phyloP scores from a whole-genome alignment of 64 coral and sea anemone genomes.

The Trachythela sp. region DNA sequence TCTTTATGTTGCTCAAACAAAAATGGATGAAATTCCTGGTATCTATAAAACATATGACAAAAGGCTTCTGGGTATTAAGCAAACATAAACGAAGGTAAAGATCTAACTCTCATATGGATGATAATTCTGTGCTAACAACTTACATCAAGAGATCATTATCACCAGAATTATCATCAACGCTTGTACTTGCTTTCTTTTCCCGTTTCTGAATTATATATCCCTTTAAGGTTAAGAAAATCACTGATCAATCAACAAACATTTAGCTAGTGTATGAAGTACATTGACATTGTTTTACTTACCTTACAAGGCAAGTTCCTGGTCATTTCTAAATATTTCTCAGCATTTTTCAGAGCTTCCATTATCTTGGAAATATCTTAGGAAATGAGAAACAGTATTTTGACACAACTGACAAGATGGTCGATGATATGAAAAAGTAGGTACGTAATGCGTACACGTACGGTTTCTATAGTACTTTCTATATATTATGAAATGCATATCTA shows the following conservation, averaged over 20 bases:
- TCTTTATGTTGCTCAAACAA: slow-evolving; percentile 65
- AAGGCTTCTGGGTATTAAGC: not conserved
- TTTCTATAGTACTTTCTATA: not conserved
- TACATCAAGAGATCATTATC: slow-evolving; percentile 65
- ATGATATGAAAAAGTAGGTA: too few species aligned
- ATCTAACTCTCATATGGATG: not conserved
- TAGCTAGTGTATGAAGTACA: not conserved
- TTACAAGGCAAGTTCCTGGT: slow-evolving; percentile 61
- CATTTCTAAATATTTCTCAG: slow-evolving; percentile 66
- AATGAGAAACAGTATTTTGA: too few species aligned
- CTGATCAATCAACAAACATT: not conserved
- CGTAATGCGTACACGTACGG: too few species aligned
- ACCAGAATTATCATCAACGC: not conserved
- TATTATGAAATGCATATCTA: too few species aligned
- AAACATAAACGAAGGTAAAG: not conserved
- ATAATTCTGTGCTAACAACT: not conserved
- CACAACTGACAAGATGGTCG: too few species aligned
- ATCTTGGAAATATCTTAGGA: slow-evolving; percentile 64
- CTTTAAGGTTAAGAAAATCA: slow-evolving; percentile 29
- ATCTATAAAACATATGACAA: slow-evolving; percentile 21
- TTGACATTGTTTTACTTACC: slow-evolving; percentile 26
- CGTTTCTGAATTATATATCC: slow-evolving; percentile 91
- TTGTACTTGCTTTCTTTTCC: slow-evolving; percentile 63
- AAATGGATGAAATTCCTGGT: slow-evolving; percentile 96
- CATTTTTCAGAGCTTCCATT: slow-evolving; percentile 66